Conservation (phyloP, 2,797 vertebrate species). For the Sarcophilus harrisii region DNA sequence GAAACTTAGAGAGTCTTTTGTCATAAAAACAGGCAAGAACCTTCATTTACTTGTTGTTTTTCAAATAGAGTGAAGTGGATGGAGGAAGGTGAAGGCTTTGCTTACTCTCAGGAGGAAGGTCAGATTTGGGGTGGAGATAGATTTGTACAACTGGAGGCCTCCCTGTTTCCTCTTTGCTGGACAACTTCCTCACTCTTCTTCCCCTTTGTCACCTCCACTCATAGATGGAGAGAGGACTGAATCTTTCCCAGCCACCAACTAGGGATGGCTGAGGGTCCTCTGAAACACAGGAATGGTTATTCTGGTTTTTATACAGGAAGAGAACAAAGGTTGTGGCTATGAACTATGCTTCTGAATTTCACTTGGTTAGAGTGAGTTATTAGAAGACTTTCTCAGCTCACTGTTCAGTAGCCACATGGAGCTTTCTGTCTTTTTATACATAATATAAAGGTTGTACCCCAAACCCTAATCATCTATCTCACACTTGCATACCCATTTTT, state of each 20-base stretch:
- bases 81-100: not conserved
- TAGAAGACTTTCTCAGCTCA: not conserved
- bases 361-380: not conserved
- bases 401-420: not conserved
- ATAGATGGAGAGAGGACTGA: not conserved
- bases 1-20: not conserved
- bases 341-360: not conserved
- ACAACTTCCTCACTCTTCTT: not conserved
- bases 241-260: not conserved
- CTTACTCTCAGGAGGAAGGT: not conserved
- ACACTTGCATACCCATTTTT: not conserved
- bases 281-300: not conserved
- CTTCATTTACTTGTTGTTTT: conserved; percentile 22
- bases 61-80: not conserved
- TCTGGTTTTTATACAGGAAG: not conserved
- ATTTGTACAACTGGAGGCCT: not conserved
- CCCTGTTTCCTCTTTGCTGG: not conserved
- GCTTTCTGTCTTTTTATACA: not conserved
- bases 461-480: not conserved
- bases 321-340: not conserved
- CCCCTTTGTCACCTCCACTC: not conserved
- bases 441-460: not conserved
- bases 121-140: not conserved
- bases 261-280: not conserved
- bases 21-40: conserved; percentile 11